Percentiles rank a stretch among this genome's conserved stretches.
These are phyloP conservation scores for Hemiprocne comata DNA, from an alignment of 2,113 vertebrate species.

Conservation along the genomic window DNA sequence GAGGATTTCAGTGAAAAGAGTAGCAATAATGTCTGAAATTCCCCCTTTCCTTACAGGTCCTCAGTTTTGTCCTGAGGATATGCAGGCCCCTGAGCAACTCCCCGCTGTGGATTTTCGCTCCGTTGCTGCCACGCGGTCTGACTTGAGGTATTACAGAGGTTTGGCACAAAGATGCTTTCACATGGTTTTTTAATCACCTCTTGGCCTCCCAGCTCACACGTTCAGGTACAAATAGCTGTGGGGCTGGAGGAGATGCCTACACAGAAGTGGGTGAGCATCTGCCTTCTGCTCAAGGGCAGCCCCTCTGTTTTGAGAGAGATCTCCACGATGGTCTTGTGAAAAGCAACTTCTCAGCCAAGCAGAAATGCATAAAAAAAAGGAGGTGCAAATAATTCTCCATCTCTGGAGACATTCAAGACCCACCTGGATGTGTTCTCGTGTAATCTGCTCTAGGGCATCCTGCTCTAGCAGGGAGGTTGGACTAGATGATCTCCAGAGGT, in stretches of 20 bases:
- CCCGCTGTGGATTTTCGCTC: neutral
- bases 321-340: neutral
- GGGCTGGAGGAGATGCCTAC: neutral
- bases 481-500: no score
- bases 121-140: fast-evolving
- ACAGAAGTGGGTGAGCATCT: fast-evolving
- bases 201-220: neutral
- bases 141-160: neutral
- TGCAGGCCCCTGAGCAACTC: neutral
- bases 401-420: no score
- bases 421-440: no score
- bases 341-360: neutral
- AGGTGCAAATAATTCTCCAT: neutral
- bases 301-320: fast-evolving
- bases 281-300: fast-evolving
- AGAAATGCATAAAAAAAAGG: neutral
- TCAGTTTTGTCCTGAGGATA: neutral
- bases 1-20: neutral
- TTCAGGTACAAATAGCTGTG: neutral
- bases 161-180: neutral
- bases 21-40: neutral
- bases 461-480: no score
- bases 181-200: neutral
- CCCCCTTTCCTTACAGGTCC: neutral
- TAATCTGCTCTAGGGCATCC: no score